These are phyloP conservation scores for Leptodactylus fallax DNA, from an alignment of 2,797 vertebrate species.

Conservation along the genomic window DNA sequence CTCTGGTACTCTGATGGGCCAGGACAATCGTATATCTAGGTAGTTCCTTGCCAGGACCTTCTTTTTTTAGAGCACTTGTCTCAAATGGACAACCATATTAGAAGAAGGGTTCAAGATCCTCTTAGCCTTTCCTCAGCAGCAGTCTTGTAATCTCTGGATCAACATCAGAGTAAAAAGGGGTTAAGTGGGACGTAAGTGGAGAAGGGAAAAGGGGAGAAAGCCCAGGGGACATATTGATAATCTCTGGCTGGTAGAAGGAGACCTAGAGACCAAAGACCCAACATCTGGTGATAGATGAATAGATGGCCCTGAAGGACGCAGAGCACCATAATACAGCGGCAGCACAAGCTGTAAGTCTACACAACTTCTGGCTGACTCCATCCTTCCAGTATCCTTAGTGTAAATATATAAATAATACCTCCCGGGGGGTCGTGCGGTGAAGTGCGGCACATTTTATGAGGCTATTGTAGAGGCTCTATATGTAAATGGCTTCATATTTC, in stretches of 20 bases:
- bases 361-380: background rate
- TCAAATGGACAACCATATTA: too few relatives aligned
- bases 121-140: too few relatives aligned
- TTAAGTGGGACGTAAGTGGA: too few relatives aligned
- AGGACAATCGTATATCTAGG: too few relatives aligned
- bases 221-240: background rate
- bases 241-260: background rate
- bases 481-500: constrained; percentile 39
- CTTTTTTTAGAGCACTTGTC: too few relatives aligned
- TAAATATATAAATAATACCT: constrained; percentile 20
- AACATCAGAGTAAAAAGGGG: too few relatives aligned
- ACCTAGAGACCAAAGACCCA: too few relatives aligned
- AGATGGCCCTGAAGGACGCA: background rate
- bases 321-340: background rate
- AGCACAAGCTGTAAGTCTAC: background rate
- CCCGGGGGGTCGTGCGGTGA: constrained; percentile 3
- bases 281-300: too few relatives aligned
- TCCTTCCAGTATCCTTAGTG: background rate
- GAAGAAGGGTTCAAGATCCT: too few relatives aligned
- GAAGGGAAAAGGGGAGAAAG: background rate
- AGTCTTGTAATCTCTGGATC: too few relatives aligned
- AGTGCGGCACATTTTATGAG: constrained; percentile 28
- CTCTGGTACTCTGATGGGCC: too few relatives aligned
- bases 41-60: too few relatives aligned
- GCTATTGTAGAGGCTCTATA: constrained; percentile 15